Evolutionary conservation across 1,140 invertebrate genomes (phyloP).

Genomic region (Diorhabda carinulata): DNA sequence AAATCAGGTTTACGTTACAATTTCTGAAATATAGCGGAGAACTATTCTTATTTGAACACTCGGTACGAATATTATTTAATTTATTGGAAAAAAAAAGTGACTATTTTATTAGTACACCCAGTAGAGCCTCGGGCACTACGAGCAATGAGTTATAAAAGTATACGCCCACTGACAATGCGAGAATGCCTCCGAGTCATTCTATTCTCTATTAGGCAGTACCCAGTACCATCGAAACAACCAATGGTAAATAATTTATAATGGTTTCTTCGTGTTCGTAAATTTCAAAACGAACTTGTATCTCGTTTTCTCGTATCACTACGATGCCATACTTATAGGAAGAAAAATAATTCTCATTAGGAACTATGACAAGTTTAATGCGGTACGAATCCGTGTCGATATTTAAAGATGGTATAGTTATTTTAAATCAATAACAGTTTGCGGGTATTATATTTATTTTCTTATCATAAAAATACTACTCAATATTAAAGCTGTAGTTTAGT

Average conservation of each 20-base stretch:
- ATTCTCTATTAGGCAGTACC: not conserved
- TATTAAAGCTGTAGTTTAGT: no score
- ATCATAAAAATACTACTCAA: no score
- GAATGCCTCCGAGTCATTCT: not conserved
- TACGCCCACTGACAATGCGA: not conserved
- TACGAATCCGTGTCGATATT: not conserved
- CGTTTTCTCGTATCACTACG: slow-evolving; percentile 1
- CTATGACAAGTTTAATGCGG: not conserved
- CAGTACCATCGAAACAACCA: slow-evolving; percentile 1
- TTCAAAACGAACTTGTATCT: not conserved
- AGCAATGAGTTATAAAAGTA: not conserved
- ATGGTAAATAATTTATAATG: slow-evolving; percentile 1
- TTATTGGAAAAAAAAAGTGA: no score
- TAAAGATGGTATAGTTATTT: no score
- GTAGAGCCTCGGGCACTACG: no score
- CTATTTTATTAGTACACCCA: no score
- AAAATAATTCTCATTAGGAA: slow-evolving; percentile 1
- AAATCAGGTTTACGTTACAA: no score
- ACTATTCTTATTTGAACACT: no score
- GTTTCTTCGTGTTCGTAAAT: slow-evolving; percentile 2
- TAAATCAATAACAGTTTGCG: no score
- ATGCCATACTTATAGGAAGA: not conserved
- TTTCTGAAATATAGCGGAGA: no score
- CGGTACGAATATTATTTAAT: no score
- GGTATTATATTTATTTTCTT: no score